Evolutionary conservation across 30 jellyfish, hydroid and myxozoan genomes (phyloP), one percentile per base, ranked within the genome.

Genomic region (Morbakka virulenta): DNA sequence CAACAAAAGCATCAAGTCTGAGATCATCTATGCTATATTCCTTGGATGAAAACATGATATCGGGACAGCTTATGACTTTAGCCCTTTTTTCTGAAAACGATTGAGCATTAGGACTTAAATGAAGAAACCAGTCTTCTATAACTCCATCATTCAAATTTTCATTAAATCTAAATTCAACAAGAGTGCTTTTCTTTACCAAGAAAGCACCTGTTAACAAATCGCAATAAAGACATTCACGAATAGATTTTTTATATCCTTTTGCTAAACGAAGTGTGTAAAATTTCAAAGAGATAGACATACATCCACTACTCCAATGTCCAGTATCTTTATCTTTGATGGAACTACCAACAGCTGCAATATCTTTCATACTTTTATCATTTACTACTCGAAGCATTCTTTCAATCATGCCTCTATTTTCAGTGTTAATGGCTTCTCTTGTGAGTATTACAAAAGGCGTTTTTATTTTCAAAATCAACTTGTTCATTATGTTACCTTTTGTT

Each of bases 251-350:
- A 61, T 91, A 91, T 26, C 96, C 96, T 12, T 53, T 32, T 27
- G 35, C 57, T 64, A 72, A 81, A 14, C 32, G 29, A 57, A 91
- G 48, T 0, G 91, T 79, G 51, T 91, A 91, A 21, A 28, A 35
- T 26, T 67, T 74, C 74, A 91, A 64, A 66, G 65, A 33, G 29
- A 67, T 48, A 76, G 79, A 95, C 21, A 23, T 69, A 65, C 98
- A 85, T 17, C 96, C 95, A 76, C 92, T 47, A 28, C 89, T 50
- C 98, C 98, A 91, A 62, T 30, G 68, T 3, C 96, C 95, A 2
- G 82, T 74, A 4, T 51, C 36, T 13, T 3, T 13, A 21, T 78
- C 76, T 36, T 35, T 69, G 0, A 75, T 50, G 0, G 98, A 80
- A 26, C 88, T 82, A 48, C 96, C 95, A 50, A 80, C 93, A 30